phyloP scores from a whole-genome alignment of 2,888 invertebrate species.

The Hirtodrosophila confusa region DNA sequence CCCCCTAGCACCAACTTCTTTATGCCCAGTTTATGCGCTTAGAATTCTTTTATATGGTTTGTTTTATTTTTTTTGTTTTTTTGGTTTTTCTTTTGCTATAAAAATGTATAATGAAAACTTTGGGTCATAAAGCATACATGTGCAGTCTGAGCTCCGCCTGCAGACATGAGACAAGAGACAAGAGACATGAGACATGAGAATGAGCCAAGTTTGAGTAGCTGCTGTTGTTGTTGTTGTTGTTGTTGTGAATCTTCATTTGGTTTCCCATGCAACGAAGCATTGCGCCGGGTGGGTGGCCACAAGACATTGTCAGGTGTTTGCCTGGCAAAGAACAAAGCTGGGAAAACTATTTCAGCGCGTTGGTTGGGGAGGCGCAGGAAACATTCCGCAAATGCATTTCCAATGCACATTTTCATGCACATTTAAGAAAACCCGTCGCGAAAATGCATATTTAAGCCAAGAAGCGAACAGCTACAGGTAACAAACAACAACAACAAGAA shows the following conservation, averaged over 20 bases:
- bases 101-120: slow-evolving; percentile 69
- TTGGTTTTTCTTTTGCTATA: slow-evolving; percentile 39
- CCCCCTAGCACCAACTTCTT: slow-evolving; percentile 17
- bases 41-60: slow-evolving; percentile 57
- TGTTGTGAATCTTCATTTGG: slow-evolving; percentile 38
- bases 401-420: slow-evolving; percentile 71
- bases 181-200: slow-evolving; percentile 23
- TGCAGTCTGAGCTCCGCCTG: slow-evolving; percentile 22
- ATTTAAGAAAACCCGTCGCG: slow-evolving; percentile 29
- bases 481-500: slow-evolving; percentile 19
- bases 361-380: slow-evolving; percentile 36
- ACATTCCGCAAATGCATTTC: slow-evolving; percentile 80
- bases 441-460: slow-evolving; percentile 65
- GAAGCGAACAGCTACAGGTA: slow-evolving; percentile 27
- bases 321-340: slow-evolving; percentile 60
- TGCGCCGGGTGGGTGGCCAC: slow-evolving; percentile 40
- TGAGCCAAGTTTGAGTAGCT: slow-evolving; percentile 36
- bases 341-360: slow-evolving; percentile 36
- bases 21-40: slow-evolving; percentile 55
- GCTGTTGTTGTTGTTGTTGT: slow-evolving; percentile 11
- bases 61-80: slow-evolving; percentile 25
- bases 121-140: slow-evolving; percentile 59
- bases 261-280: slow-evolving; percentile 65
- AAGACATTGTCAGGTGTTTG: slow-evolving; percentile 11
- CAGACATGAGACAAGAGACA: slow-evolving; percentile 6